Base-by-base conservation (phyloP, 2,113 vertebrate genomes). In the Nothocercus julius region DNA sequence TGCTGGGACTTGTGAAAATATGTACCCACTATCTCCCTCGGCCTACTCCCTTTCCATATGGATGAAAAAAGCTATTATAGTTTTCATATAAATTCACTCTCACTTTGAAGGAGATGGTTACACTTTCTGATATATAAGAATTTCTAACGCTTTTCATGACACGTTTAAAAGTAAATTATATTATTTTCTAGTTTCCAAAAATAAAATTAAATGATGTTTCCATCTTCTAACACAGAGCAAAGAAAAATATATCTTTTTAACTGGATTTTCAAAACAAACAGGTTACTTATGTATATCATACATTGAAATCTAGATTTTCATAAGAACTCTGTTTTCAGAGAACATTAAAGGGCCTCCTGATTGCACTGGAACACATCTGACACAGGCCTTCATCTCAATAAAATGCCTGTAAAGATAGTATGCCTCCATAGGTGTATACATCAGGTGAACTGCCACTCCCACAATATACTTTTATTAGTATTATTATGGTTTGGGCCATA, bases 21-120 rank as follows among this genome's bases (percentile, higher is more conserved):
- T 75, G 40, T 81, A 68, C 32, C 44, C 85, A 70, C 85, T 69
- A 68, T 72, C 66, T 92, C 69, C 42, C 38, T 79, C 83, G 86
- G 92, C 77, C 91, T 62, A 93, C 73, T 93, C 73, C 74, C 91
- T 82, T 85, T 87, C 89, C 73, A 70, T 72, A 53, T 42, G n/a
- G 47, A 72, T 53, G 17, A 18, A 72, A 75, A 82, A 68, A 85
- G 64, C 49, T 16, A 59, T 49, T 4, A 40, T 9, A 16, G 2
- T 16, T 80, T 90, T 93, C 56, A 30, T 56, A 67, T 68, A 51
- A 49, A 53, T 86, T 58, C 47, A 70, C 68, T 95, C 73, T 75
- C 76, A 78, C 82, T 32, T 72, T 75, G 47, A 80, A 91, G n/a
- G 54, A 84, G 47, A 63, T 80, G 53, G 13, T 93, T 96, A 22